Evolutionary conservation across 2,888 invertebrate species (phyloP), one percentile per base, ranked within the genome.

Genomic region (Dastarcus helophoroides): DNA sequence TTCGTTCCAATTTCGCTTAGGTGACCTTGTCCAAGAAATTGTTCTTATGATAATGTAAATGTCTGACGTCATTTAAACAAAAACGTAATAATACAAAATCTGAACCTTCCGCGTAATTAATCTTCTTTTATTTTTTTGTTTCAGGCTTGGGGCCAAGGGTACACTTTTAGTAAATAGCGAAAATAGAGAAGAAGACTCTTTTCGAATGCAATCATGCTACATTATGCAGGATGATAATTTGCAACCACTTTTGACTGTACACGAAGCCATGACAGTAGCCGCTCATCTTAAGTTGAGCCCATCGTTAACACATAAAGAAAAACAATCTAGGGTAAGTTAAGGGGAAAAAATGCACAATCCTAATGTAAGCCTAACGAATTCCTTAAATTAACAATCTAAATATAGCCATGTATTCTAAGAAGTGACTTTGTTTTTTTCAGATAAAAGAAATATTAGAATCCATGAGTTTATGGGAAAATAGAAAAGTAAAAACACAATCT

Each of bases 161-260:
- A 67, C 63, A 13, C 68, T 90, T 17, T 63, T 63, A 25, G 68
- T 89, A n/a, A 89, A 90, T 52, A 80, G 78, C 3, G 66, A 68
- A 16, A 51, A 65, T 24, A 65, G 83, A 21, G 71, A 79, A 42
- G 66, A 79, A 38, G 71, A 76, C 41, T 62, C 67, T 33, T 79
- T 88, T 45, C 69, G 80, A 23, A 74, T 76, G 47, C 71, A 79
- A 38, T 78, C 83, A 3, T 88, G 88, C 44, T 93, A 90, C 62
- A 91, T 94, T 39, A 84, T 88, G 67, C 94, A 94, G 58, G 79
- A 86, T 46, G 81, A 84, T 47, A 71, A 72, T 50, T 67, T 93
- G 11, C 80, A 91, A 48, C 77, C 84, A 1, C 71, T 83, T 53
- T 69, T 94, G 17, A 85, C 86, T 2, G 82, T 90, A 3, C 67